phyloP scores from a whole-genome alignment of 2,888 invertebrate genomes.

The Oxystoma pomonae region DNA sequence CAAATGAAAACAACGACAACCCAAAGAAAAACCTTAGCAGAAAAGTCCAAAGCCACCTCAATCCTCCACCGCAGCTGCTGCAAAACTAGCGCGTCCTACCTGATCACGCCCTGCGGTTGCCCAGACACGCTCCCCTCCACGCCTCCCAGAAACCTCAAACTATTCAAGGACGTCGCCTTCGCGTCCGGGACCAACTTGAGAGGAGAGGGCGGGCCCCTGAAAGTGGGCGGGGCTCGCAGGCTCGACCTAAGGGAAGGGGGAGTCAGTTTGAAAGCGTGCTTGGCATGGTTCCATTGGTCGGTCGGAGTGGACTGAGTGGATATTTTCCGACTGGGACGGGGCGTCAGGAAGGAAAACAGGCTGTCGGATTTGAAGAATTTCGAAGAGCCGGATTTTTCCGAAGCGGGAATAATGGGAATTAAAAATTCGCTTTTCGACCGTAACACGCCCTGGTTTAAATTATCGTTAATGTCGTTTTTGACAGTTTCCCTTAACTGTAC shows the following conservation, averaged over 20 bases:
- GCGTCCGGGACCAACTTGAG: conserved; percentile 1
- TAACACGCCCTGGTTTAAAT: conserved; percentile 35
- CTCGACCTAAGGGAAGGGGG: neutral
- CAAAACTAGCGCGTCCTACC: neutral
- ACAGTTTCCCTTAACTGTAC: conserved; percentile 2
- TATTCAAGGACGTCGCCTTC: conserved; percentile 20
- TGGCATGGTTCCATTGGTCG: neutral
- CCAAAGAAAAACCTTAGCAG: no score
- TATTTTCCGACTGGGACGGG: conserved; percentile 50
- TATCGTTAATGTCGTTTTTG: conserved; percentile 5
- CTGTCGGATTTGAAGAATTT: conserved; percentile 41
- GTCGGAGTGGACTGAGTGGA: conserved; percentile 33
- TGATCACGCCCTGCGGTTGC: neutral
- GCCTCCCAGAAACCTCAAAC: conserved; percentile 20
- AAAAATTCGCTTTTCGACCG: conserved; percentile 45
- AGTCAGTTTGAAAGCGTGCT: neutral
- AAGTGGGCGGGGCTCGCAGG: neutral
- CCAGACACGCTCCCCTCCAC: conserved; percentile 24
- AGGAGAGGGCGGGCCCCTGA: neutral
- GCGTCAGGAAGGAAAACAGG: conserved; percentile 57
- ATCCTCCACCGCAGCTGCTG: neutral
- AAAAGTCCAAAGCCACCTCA: neutral
- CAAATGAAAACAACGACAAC: no score
- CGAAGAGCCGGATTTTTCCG: conserved; percentile 25
- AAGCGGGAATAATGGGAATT: conserved; percentile 35